Base-by-base conservation (phyloP, 2,888 invertebrate genomes). In the Pachliopta kotzebuea region DNA sequence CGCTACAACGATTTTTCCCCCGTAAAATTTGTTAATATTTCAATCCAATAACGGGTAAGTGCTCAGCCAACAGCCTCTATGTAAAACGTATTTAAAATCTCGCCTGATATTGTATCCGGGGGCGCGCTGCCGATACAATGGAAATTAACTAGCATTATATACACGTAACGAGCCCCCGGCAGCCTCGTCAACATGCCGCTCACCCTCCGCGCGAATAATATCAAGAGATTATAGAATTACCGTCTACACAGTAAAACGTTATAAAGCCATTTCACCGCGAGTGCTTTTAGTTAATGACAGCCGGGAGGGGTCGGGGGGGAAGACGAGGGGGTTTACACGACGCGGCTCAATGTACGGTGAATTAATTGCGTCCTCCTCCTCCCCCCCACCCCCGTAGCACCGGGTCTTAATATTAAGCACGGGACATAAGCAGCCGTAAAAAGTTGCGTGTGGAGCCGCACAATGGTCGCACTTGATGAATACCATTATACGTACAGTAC, bases 261-360 rank as follows among this genome's bases (percentile, higher is more conserved):
- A 20, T 20, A 20, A 49, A 49, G 49, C 49, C 49, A 20, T 49
- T 49, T 20, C n/a, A 49, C 49, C 49, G 49, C n/a, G 49, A 49
- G 20, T 49, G 49, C 49, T 49, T 49, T 49, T 49, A 49, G 49
- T 49, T 49, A 58, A 58, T 50, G 45, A 58, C 49, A 29, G 58
- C 21, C 49, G 45, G 23, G 24, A 18, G 45, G 17, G 45, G 58
- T 7, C 20, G 17, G 49, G 23, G 29, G 54, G 1, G 31, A 14
- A 20, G 26, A 6, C n/a, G 49, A 20, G 14, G 49, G 7, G 49
- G 49, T 18, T 3, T 45, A 8, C 18, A 20, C 49, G n/a, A n/a
- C 20, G 49, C 49, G 49, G 18, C n/a, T 17, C 45, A 7, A 8
- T 45, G 18, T n/a, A 18, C n/a, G 49, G 49, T 14, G 49, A n/a